Conservation (phyloP, 2,888 invertebrate species). For the Cancer borealis region DNA sequence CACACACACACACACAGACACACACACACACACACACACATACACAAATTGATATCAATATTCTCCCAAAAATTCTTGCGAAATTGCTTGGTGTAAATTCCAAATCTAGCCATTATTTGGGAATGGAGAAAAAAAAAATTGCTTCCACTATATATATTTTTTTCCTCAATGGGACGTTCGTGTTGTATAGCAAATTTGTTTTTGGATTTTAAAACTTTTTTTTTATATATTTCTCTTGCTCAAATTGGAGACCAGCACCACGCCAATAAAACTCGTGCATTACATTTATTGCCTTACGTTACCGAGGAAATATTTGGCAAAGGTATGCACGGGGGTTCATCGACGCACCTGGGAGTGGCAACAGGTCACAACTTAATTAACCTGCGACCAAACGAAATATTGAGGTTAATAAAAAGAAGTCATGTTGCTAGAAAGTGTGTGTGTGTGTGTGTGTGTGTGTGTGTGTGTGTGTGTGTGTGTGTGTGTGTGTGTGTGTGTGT, state of each 20-base stretch:
- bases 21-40: slow-evolving; percentile 40
- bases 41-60: not conserved
- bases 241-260: not conserved
- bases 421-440: not conserved
- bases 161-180: not conserved
- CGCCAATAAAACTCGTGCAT: not conserved
- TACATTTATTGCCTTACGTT: not conserved
- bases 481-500: slow-evolving; percentile 4
- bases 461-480: slow-evolving; percentile 35
- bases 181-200: not conserved
- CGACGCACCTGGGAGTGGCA: not conserved
- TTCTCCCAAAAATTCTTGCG: not conserved
- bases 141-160: not conserved
- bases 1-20: slow-evolving; percentile 34
- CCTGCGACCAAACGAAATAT: not conserved
- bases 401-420: not conserved
- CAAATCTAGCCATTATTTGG: not conserved
- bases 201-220: not conserved
- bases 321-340: not conserved
- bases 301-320: not conserved
- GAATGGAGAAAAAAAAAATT: not conserved
- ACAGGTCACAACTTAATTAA: not conserved
- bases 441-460: not conserved
- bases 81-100: not conserved
- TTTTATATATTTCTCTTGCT: not conserved